Base-by-base conservation (phyloP, 2,113 vertebrate genomes). In the Rallus limicola region DNA sequence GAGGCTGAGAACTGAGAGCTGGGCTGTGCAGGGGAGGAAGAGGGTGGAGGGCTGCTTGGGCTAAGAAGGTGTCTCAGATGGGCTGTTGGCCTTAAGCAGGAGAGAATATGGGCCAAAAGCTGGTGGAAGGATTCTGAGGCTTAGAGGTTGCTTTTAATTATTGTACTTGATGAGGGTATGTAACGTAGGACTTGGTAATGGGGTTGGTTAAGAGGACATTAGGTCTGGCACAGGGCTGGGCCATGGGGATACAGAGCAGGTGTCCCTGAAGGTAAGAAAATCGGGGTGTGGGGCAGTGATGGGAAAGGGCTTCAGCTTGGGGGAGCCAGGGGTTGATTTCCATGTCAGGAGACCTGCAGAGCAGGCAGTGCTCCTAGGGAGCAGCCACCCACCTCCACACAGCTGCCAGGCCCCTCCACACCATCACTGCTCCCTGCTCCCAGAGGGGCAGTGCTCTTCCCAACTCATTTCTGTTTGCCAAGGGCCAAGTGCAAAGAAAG, bases 211-310 rank as follows among this genome's bases (percentile, higher is more conserved):
- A 71, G 42, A 72, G 23, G 29, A 31, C 1, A 3, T 42, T 25
- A 50, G 12, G 42, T 63, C 64, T 71, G 65, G 11, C 38, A 42
- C 1, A 2, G 42, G 52, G 5, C 29, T 53, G 40, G 46, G 33
- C 8, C n/a, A 46, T 0, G 0, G 13, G 13, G 8, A 18, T 31
- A 50, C 13, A 19, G 18, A 20, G 11, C 1, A 77, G 11, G 8
- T 40, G 42, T 75, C 13, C 10, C 46, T 63, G 46, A 34, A 88
- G 29, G 14, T 14, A 13, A 78, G 20, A 19, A 71, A 0, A 36
- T 33, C 1, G 0, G 38, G 4, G 18, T 65, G 7, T 50, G 38
- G 25, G 5, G 12, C 38, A 72, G 25, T 72, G 12, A 11, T 69
- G 26, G 18, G 29, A 82, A 92, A 93, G 17, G 8, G 9, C 16